Evolutionary conservation across 1,140 invertebrate genomes (phyloP).

Genomic region (Ceratitis capitata): DNA sequence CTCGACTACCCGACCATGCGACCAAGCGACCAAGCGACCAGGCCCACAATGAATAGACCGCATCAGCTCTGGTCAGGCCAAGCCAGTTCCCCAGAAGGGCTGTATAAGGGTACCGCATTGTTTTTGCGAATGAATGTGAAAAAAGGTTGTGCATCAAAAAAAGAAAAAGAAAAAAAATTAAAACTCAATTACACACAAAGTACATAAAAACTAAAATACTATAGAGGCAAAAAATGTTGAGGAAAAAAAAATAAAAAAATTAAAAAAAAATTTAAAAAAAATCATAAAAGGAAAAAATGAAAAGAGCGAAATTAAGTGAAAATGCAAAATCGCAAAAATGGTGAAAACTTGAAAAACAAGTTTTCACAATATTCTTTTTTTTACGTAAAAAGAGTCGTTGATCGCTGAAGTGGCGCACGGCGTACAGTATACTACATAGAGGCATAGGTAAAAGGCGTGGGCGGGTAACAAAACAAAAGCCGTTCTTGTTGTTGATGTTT

Average conservation of each 20-base stretch:
- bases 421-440: neutral
- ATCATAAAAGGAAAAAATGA: too few species aligned
- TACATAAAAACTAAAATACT: neutral
- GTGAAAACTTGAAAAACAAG: constrained; percentile 20
- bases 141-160: neutral
- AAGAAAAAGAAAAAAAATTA: too few species aligned
- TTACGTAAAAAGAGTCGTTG: neutral
- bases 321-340: constrained; percentile 16
- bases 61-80: neutral
- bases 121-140: constrained; percentile 3
- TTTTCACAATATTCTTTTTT: neutral
- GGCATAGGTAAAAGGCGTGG: too few species aligned
- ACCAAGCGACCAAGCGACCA: neutral
- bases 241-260: neutral
- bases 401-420: neutral
- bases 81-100: neutral
- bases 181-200: constrained; percentile 21
- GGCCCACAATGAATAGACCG: neutral
- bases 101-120: neutral
- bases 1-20: neutral
- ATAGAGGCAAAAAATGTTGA: neutral
- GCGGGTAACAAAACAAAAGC: constrained; percentile 10
- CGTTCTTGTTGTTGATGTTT: neutral
- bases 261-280: neutral
- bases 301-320: neutral